Percentiles rank a stretch among this genome's conserved stretches.
phyloP scores from a whole-genome alignment of 2,797 vertebrate species.

The Halcyon smyrnensis region DNA sequence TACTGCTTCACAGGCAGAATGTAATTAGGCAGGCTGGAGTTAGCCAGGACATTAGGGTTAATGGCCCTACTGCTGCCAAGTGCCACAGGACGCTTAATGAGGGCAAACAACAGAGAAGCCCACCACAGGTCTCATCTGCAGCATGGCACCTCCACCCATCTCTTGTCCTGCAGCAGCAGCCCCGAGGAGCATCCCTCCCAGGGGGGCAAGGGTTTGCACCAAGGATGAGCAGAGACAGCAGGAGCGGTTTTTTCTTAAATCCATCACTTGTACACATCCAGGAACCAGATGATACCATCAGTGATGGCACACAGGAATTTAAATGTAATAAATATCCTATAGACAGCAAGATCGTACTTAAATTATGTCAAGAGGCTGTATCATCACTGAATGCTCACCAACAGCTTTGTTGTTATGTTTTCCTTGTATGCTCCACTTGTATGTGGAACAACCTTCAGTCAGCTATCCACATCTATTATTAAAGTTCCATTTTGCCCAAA shows the following conservation, averaged over 20 bases:
- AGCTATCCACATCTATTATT: background rate
- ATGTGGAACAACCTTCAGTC: background rate
- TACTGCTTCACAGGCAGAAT: background rate
- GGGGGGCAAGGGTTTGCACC: background rate
- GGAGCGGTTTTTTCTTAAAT: accelerated
- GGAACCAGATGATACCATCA: background rate
- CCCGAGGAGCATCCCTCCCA: accelerated
- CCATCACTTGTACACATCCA: accelerated
- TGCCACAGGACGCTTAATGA: background rate
- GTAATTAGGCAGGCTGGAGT: background rate
- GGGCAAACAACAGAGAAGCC: background rate
- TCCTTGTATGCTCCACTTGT: too few relatives aligned
- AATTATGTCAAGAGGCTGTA: background rate
- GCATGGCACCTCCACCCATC: background rate
- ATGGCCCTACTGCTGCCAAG: background rate
- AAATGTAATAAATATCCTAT: background rate
- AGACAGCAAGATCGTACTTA: background rate
- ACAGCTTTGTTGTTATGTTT: background rate
- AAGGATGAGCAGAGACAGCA: accelerated
- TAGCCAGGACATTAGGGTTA: background rate
- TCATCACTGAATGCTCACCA: background rate
- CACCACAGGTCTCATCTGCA: accelerated
- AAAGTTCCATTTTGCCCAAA: background rate
- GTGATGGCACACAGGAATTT: background rate
- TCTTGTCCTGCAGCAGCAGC: background rate